phyloP scores from a whole-genome alignment of 35 echinoderm and acorn worm species.

The Acanthaster planci region DNA sequence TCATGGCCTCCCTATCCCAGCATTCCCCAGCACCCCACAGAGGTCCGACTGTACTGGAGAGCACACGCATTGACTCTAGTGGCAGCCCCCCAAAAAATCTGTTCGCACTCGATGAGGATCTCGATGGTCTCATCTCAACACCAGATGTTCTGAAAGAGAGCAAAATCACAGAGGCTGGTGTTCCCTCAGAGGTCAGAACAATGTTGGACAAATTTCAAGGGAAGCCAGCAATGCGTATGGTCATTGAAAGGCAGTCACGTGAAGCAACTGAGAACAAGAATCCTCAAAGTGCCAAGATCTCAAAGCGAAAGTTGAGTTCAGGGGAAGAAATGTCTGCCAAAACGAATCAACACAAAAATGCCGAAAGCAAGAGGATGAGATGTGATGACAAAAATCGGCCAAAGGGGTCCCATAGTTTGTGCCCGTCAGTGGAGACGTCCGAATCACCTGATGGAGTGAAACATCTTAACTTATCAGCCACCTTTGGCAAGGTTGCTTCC shows the following conservation, averaged over 20 bases:
- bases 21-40: background rate
- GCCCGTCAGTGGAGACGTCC: background rate
- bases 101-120: background rate
- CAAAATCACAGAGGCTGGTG: background rate
- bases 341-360: background rate
- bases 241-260: background rate
- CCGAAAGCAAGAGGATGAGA: background rate
- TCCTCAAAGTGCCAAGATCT: background rate
- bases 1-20: constrained; percentile 59
- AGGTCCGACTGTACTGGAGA: background rate
- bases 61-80: background rate
- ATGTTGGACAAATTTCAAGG: background rate
- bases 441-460: background rate
- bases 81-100: background rate
- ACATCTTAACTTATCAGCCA: background rate
- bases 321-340: background rate
- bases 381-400: background rate
- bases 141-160: background rate
- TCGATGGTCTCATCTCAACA: background rate
- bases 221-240: background rate
- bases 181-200: background rate
- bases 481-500: constrained; percentile 11
- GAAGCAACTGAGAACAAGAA: background rate
- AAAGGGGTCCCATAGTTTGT: background rate
- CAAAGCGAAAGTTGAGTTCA: background rate